Evolutionary conservation across 1,140 invertebrate species (phyloP).

Genomic region (Plectrocnemia conspersa): DNA sequence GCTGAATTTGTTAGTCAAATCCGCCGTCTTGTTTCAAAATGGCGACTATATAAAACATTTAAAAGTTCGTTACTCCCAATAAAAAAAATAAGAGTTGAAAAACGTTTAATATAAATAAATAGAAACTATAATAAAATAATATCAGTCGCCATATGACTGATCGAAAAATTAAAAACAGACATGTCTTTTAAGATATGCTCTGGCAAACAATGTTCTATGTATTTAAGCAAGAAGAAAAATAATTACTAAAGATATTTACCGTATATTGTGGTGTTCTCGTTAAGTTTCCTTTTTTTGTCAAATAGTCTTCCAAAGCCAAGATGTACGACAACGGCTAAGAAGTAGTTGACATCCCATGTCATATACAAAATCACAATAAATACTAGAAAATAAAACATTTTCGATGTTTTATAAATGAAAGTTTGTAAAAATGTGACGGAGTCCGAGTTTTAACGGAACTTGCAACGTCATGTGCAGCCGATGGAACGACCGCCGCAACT

Average conservation of each 20-base stretch:
- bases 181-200: not conserved
- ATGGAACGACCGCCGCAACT: too few relatives aligned
- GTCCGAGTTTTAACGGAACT: too few relatives aligned
- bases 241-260: constrained; percentile 49
- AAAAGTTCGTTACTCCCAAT: too few relatives aligned
- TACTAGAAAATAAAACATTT: constrained; percentile 43
- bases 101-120: not conserved
- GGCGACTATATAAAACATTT: too few relatives aligned
- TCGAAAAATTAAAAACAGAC: not conserved
- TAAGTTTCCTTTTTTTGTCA: constrained; percentile 61
- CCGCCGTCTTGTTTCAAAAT: too few relatives aligned
- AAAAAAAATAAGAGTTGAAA: not conserved
- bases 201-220: not conserved
- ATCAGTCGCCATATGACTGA: not conserved
- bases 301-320: constrained; percentile 60
- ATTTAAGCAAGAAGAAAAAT: constrained; percentile 5
- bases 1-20: not conserved
- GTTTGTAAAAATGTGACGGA: too few relatives aligned
- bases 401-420: too few relatives aligned
- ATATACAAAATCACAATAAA: constrained; percentile 61
- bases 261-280: constrained; percentile 65
- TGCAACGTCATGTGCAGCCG: too few relatives aligned
- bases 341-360: constrained; percentile 74
- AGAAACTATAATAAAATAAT: constrained; percentile 1
- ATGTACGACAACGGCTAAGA: constrained; percentile 61